Evolutionary conservation across 2,113 vertebrate species (phyloP), one percentile per base, ranked within the genome.

Genomic region (Corapipo altera): DNA sequence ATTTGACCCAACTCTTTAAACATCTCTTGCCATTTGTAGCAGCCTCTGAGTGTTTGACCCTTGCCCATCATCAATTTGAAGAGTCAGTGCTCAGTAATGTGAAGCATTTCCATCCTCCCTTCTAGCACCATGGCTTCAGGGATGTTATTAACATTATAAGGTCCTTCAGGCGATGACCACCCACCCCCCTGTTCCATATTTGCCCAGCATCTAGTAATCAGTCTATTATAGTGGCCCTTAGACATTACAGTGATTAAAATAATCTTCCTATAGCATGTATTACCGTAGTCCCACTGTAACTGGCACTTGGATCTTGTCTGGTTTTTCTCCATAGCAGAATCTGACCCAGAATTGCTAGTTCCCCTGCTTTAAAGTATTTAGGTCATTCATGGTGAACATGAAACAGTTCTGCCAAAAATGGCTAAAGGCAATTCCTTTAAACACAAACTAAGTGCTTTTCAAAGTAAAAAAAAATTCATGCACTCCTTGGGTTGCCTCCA

Each of bases 11-110:
- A 4, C 28, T 81, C 44, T 44, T 85, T 20, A 72, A 85, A 55
- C n/a, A 27, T 8, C n/a, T 80, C 33, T 61, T 71, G 18, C 66
- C 35, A 11, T 26, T 1, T 0, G 23, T 7, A 64, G 32, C 41
- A 89, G 57, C 79, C 55, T 41, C 27, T 20, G 30, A 52, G 15
- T 28, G 8, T 82, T 78, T 6, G 6, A 51, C 51, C 58, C 16
- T 73, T 76, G 61, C 21, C 43, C 52, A 67, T 91, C 67, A 73
- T 66, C 58, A 46, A 12, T 72, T 71, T 54, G 27, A 72, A 49
- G 51, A 79, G 46, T 85, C 90, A 86, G 51, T 94, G 64, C 59
- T 93, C 64, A 95, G 55, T 83, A 64, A 88, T 48, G 48, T 73
- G 55, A 90, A 91, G 55, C 30, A 88, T 89, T 93, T 90, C 43